Percentiles rank a stretch among this genome's conserved stretches.
Conservation (phyloP, 2,888 invertebrate genomes). For the Nephrotoma flavescens region DNA sequence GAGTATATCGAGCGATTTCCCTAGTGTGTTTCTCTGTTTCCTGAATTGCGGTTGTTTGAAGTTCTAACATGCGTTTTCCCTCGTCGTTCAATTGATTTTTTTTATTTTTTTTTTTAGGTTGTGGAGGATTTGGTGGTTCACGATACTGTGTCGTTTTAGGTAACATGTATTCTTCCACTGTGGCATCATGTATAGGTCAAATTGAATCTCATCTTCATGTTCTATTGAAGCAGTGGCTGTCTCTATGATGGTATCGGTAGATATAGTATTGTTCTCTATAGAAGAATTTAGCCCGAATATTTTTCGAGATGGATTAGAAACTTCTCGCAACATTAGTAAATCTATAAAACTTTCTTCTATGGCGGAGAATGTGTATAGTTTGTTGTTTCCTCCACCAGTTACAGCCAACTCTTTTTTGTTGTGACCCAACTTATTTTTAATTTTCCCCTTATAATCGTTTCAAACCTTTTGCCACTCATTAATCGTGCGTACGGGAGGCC, state of each 20-base stretch:
- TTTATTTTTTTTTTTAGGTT: neutral
- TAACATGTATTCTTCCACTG: neutral
- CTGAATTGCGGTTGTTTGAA: neutral
- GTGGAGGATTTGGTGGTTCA: neutral
- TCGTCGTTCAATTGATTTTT: neutral
- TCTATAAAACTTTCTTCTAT: neutral
- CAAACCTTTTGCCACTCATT: neutral
- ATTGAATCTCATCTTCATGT: neutral
- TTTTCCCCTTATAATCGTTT: neutral
- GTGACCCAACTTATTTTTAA: neutral
- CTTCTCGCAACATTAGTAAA: neutral
- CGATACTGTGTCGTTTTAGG: neutral
- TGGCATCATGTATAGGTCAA: neutral
- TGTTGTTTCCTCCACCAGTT: neutral
- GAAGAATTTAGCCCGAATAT: neutral
- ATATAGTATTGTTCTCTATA: too few relatives aligned
- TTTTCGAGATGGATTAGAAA: neutral
- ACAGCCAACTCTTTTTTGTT: neutral
- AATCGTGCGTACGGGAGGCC: neutral
- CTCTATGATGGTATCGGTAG: neutral
- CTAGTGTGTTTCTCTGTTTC: neutral
- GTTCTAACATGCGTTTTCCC: neutral
- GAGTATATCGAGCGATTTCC: neutral
- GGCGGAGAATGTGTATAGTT: neutral
- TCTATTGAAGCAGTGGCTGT: neutral